A percentile compares a stretch with the other conserved stretches of the same genome.
These are phyloP conservation scores for Drosophila nikananu DNA, from an alignment of 1,140 invertebrate genomes.

Conservation along the genomic window DNA sequence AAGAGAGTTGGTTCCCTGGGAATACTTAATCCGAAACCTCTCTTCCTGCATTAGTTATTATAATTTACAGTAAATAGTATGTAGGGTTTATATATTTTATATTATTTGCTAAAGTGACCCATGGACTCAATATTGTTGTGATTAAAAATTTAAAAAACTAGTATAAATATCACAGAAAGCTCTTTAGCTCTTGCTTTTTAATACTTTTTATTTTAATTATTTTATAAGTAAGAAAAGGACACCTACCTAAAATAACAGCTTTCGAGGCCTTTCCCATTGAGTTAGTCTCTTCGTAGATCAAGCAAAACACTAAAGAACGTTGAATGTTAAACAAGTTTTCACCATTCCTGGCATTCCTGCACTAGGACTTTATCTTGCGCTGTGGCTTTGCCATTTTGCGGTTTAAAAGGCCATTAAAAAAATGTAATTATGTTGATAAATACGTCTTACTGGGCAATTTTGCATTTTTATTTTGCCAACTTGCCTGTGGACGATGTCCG, in stretches of 20 bases:
- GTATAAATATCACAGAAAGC: no score
- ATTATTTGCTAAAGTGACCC: no score
- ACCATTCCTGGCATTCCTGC: conserved; percentile 25
- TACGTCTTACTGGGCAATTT: conserved; percentile 79
- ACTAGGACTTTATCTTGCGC: conserved; percentile 56
- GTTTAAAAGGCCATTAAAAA: conserved; percentile 85
- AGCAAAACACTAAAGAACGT: not conserved
- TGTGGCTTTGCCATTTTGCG: conserved; percentile 78
- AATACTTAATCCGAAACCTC: not conserved
- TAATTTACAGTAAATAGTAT: not conserved
- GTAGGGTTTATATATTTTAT: not conserved
- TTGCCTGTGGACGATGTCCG: conserved; percentile 50
- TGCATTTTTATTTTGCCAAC: conserved; percentile 73
- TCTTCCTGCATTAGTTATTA: not conserved
- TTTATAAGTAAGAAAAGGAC: no score
- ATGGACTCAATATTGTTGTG: no score
- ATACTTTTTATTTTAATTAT: not conserved
- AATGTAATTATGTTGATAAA: conserved; percentile 85
- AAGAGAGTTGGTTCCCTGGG: not conserved
- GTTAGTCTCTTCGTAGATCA: conserved; percentile 18
- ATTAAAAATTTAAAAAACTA: no score
- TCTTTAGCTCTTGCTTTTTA: not conserved
- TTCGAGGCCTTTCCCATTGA: conserved; percentile 17
- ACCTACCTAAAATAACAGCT: not conserved
- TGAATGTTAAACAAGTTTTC: conserved; percentile 12